Evolutionary conservation across 2,797 vertebrate species (phyloP), one percentile per base, ranked within the genome.

Genomic region (Phylloscopus collybita): DNA sequence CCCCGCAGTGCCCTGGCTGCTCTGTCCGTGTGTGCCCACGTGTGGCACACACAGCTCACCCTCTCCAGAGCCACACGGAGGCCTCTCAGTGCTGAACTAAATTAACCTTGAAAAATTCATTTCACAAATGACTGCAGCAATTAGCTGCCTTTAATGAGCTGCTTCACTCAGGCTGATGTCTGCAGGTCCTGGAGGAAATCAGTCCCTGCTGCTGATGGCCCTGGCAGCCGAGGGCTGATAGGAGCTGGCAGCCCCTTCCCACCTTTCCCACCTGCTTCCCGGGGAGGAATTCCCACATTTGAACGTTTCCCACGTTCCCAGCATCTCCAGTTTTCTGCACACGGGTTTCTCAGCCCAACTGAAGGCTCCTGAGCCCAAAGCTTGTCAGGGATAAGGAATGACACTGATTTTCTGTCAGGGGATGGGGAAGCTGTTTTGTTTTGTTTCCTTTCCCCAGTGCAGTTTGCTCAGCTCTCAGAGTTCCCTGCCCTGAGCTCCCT

Each of bases 51-150:
- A 34, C 2, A 1, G 13, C 5, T 91, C 74, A 38, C 36, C 16
- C 56, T 75, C 76, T 22, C 27, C 4, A 1, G 80, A 69, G 47
- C 42, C n/a, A 66, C 51, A 59, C 7, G 34, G 70, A 84, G 73
- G n/a, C 65, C 51, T 86, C 66, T 53, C 51, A 25, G 44, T 29
- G 56, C 81, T 73, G 13, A 93, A 57, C 73, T 56, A 95, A 97
- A 97, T 94, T 96, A 95, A 96, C 94, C 92, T 96, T 93, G 92
- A 88, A 90, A 95, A 92, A 86, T 79, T 84, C 56, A 80, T 95
- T 88, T 94, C 93, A 94, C 73, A 95, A 59, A 45, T 84, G 92
- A 93, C 90, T 88, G 88, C 92, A 82, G 94, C 90, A 95, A 95
- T 97, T 96, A 95, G 66, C 59, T 93, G 59, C 40, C 82, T 86